These are phyloP conservation scores for Scaptomyza montana DNA, from an alignment of 1,140 invertebrate species.

Conservation along the genomic window DNA sequence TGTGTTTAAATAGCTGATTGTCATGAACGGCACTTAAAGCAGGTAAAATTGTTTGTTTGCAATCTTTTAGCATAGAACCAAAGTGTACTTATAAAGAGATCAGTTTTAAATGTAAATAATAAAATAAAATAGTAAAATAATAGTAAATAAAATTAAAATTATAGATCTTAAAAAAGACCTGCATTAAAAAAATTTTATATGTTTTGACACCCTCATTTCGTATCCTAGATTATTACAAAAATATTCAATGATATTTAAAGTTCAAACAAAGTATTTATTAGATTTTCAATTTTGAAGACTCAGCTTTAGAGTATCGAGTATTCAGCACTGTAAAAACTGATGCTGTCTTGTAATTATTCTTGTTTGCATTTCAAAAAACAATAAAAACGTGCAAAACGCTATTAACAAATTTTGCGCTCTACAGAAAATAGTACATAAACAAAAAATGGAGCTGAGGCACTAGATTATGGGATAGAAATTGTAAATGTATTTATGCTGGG, in stretches of 20 bases:
- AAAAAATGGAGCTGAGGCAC: background rate
- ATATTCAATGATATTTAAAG: too few species aligned
- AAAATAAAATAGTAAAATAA: too few species aligned
- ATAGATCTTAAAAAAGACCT: too few species aligned
- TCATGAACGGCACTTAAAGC: constrained; percentile 36
- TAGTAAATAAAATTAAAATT: too few species aligned
- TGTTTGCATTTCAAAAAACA: constrained; percentile 43
- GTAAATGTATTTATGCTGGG: constrained; percentile 12
- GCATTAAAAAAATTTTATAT: too few species aligned
- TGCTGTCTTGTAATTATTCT: constrained; percentile 32
- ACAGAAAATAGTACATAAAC: background rate
- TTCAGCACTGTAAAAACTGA: constrained; percentile 8
- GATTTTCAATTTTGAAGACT: background rate
- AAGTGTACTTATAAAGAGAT: too few species aligned
- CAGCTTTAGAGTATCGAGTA: constrained; percentile 7
- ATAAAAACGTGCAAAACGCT: constrained; percentile 46
- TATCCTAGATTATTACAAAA: too few species aligned
- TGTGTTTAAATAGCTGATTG: constrained; percentile 51
- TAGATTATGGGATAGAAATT: constrained; percentile 29
- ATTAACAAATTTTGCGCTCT: constrained; percentile 26
- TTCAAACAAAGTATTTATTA: too few species aligned
- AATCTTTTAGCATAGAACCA: too few species aligned
- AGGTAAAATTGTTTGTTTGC: background rate
- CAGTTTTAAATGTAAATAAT: too few species aligned
- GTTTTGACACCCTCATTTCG: too few species aligned